Evolutionary conservation across 1,140 invertebrate species (phyloP).

Genomic region (Danaus melanippus): DNA sequence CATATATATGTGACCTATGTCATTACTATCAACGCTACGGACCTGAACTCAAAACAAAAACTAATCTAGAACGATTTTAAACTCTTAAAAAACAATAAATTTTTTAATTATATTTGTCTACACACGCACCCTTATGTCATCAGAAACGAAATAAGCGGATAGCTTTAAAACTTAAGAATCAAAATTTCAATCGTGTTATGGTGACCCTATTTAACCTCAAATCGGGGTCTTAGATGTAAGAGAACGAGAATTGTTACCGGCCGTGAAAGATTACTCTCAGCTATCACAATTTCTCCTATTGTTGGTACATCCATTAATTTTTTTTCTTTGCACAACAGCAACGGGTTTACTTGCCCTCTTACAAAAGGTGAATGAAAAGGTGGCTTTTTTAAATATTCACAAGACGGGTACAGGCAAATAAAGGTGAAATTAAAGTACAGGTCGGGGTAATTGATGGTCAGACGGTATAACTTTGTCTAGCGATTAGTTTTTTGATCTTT

Average conservation of each 20-base stretch:
- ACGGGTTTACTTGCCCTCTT: slow-evolving; percentile 53
- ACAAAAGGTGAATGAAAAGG: slow-evolving; percentile 60
- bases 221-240: slow-evolving; percentile 49
- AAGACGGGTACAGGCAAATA: slow-evolving; percentile 37
- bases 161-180: slow-evolving; percentile 45
- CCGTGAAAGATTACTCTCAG: slow-evolving; percentile 64
- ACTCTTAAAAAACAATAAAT: too few relatives aligned
- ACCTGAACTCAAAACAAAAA: too few relatives aligned
- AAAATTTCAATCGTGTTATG: slow-evolving; percentile 43
- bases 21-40: too few relatives aligned
- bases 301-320: slow-evolving; percentile 60
- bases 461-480: slow-evolving; percentile 22
- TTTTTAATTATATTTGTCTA: too few relatives aligned
- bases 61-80: too few relatives aligned
- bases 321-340: slow-evolving; percentile 47
- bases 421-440: slow-evolving; percentile 39
- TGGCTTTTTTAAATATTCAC: slow-evolving; percentile 39
- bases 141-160: slow-evolving; percentile 16
- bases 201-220: slow-evolving; percentile 58
- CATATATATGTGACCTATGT: too few relatives aligned
- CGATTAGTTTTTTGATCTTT: slow-evolving; percentile 13
- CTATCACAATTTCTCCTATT: slow-evolving; percentile 69
- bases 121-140: too few relatives aligned
- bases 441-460: slow-evolving; percentile 35
- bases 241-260: slow-evolving; percentile 47